Base-by-base conservation (phyloP, 2,113 vertebrate species). In the Gadus chalcogrammus region DNA sequence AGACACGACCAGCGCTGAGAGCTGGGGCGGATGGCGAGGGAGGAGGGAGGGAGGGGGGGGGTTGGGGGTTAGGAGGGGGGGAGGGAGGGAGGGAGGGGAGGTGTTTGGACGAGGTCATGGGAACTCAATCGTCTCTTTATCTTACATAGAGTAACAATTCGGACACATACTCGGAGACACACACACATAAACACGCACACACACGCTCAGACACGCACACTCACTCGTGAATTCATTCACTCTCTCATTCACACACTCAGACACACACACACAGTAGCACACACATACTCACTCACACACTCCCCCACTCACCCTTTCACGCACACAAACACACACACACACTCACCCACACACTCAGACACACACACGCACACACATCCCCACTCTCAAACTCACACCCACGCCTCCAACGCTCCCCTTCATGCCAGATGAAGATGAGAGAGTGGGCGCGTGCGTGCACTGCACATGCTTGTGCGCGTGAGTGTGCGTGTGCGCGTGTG, bases 61-160 rank as follows among this genome's bases (percentile, higher is more conserved):
- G 20, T 58, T 38, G 79, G 82, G 35, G 87, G 76, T 77, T 70
- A 78, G 80, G 77, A 42, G 76, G 80, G 67, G 70, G 78, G 73
- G 78, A 71, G 70, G 72, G 78, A 80, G 76, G 42, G 77, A 79
- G 67, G 71, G 75, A 72, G 78, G 73, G 69, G 70, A 70, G 71
- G 66, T 48, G 42, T 48, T 48, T 48, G 42, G 42, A 48, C 42
- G 42, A 48, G 42, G 42, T 48, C 42, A 13, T 48, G 9, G 66
- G 66, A 55, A 56, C 59, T 83, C 74, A 63, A 75, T 69, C 20
- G 1, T 79, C 75, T 82, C 76, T 84, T 69, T 75, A 62, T 61
- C 68, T 87, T 87, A 87, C 84, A 88, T 90, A 85, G 90, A 91
- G 88, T 84, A 82, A 82, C 86, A 80, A 88, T 90, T 90, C 83